phyloP scores from a whole-genome alignment of 23 tunicate species.

The Botrylloides violaceus region DNA sequence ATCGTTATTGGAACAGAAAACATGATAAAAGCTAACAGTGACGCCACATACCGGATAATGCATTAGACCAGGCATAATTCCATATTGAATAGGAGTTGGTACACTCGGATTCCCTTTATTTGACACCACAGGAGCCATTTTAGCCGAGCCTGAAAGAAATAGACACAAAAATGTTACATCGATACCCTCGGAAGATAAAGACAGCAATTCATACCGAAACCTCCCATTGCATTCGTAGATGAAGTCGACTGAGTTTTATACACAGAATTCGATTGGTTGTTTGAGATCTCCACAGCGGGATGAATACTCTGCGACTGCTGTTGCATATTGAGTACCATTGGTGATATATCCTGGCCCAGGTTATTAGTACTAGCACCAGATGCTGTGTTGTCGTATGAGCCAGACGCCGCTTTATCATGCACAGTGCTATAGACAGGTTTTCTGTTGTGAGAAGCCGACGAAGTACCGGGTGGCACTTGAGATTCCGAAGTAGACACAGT shows the following conservation, averaged over 20 bases:
- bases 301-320: conserved; percentile 28
- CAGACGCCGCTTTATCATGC: too few species aligned
- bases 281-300: conserved; percentile 7
- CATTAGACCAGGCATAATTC: conserved; percentile 42
- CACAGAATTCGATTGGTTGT: neutral
- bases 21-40: too few species aligned
- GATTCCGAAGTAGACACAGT: neutral
- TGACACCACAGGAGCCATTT: conserved; percentile 20
- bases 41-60: conserved; percentile 25
- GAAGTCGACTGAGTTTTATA: conserved; percentile 9
- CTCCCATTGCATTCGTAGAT: conserved; percentile 5
- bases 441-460: conserved; percentile 1
- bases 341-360: neutral
- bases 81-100: conserved; percentile 80
- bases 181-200: too few species aligned
- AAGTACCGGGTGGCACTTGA: neutral
- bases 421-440: neutral
- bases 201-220: conserved; percentile 28
- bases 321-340: neutral
- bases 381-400: too few species aligned
- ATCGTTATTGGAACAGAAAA: too few species aligned
- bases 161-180: too few species aligned
- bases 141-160: conserved; percentile 30
- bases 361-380: too few species aligned
- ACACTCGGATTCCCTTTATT: conserved; percentile 56